Evolutionary conservation across 2,113 vertebrate species (phyloP).

Genomic region (Cavia aperea): DNA sequence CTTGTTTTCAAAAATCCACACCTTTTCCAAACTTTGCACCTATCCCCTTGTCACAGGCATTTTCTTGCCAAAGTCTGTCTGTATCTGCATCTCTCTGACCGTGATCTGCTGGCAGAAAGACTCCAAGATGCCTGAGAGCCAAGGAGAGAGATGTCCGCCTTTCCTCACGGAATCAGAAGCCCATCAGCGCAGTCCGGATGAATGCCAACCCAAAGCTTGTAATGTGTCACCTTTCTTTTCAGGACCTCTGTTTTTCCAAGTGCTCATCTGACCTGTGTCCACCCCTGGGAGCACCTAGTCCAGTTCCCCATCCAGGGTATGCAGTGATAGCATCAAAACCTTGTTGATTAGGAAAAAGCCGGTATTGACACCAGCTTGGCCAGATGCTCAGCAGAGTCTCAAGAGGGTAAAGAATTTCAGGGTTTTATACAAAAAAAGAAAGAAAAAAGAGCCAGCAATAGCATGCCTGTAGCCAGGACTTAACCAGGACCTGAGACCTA

Average conservation of each 20-base stretch:
- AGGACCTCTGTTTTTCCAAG: conserved; percentile 1
- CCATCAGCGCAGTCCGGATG: neutral
- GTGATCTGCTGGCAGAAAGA: neutral
- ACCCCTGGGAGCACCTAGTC: conserved; percentile 10
- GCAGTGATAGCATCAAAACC: conserved; percentile 40
- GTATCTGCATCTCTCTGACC: neutral
- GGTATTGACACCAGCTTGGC: neutral
- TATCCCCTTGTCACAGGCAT: neutral
- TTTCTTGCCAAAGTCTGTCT: neutral
- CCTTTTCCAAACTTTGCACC: neutral
- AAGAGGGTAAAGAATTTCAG: conserved; percentile 46
- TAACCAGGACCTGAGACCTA: neutral
- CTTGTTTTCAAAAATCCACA: neutral
- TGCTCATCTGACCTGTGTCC: conserved; percentile 38
- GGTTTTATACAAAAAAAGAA: neutral
- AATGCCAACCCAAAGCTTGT: neutral
- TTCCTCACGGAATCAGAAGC: neutral
- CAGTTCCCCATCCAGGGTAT: neutral
- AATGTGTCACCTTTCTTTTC: neutral
- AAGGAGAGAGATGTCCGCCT: neutral
- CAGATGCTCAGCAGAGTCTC: conserved; percentile 13
- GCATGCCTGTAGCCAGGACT: neutral
- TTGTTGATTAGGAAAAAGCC: conserved; percentile 17
- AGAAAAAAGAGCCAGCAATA: neutral
- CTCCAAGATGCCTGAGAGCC: neutral